Conservation (phyloP, 2,888 invertebrate species). For the Coronaproctus castanopsis region DNA sequence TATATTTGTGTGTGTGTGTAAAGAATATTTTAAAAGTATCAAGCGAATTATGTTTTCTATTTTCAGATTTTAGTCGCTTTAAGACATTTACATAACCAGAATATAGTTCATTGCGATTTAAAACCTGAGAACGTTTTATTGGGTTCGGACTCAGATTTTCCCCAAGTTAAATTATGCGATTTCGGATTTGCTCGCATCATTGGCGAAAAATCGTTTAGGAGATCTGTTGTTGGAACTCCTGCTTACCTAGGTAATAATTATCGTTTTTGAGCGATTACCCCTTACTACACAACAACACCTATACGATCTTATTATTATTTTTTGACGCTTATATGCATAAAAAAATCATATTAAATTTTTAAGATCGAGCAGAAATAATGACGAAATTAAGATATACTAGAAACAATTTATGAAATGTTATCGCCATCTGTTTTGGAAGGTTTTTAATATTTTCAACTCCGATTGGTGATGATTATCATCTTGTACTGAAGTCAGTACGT, state of each 20-base stretch:
- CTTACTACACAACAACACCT: too few relatives aligned
- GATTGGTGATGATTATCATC: not conserved
- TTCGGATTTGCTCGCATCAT: constrained; percentile 98
- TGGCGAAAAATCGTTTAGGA: constrained; percentile 91
- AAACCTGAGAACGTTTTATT: constrained; percentile 96
- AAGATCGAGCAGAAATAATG: too few relatives aligned
- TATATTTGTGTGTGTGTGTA: too few relatives aligned
- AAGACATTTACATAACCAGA: constrained; percentile 91
- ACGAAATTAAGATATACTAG: too few relatives aligned
- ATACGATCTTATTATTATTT: too few relatives aligned
- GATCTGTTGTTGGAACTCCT: constrained; percentile 96
- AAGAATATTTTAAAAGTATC: not conserved
- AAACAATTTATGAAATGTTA: too few relatives aligned
- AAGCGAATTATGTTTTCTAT: not conserved
- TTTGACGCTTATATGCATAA: too few relatives aligned
- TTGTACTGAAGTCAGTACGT: not conserved
- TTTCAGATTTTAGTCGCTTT: constrained; percentile 75
- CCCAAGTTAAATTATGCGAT: constrained; percentile 96
- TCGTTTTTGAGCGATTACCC: too few relatives aligned
- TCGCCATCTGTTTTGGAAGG: not conserved
- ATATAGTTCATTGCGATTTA: constrained; percentile 94
- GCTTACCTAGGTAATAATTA: constrained; percentile 66
- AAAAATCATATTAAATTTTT: too few relatives aligned
- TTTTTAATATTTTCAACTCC: not conserved
- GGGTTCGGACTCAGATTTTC: constrained; percentile 82